These are phyloP conservation scores for Adelosebastes latens DNA, from an alignment of 2,797 vertebrate genomes.

Conservation along the genomic window DNA sequence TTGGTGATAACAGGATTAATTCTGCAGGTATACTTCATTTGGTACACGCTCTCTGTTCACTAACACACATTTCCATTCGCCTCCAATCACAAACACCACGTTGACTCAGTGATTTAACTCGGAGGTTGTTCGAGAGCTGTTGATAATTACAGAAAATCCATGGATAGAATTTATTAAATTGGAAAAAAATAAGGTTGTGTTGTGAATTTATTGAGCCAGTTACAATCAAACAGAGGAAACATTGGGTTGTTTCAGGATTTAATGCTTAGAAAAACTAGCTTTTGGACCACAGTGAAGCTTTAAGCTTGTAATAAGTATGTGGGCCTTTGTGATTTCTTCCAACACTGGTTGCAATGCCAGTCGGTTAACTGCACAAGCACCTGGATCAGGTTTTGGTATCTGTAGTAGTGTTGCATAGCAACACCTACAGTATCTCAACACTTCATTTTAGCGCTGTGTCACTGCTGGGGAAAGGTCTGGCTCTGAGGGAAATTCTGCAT, in stretches of 20 bases:
- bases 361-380: background rate
- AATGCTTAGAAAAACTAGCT: background rate
- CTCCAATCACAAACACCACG: conserved; percentile 9
- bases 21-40: background rate
- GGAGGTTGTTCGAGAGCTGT: conserved; percentile 10
- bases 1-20: conserved; percentile 15
- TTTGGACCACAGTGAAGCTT: background rate
- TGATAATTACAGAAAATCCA: conserved; percentile 34
- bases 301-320: conserved; percentile 1
- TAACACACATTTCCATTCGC: background rate
- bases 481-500: background rate
- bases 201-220: conserved; percentile 18
- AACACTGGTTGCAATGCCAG: background rate
- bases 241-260: conserved; percentile 2
- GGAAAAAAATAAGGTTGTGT: conserved; percentile 9
- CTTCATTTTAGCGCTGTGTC: background rate
- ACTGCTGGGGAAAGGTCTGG: background rate
- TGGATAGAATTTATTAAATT: conserved; percentile 10
- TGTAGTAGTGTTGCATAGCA: background rate
- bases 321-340: background rate
- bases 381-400: background rate
- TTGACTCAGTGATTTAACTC: conserved; percentile 16
- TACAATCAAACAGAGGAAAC: background rate
- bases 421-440: background rate
- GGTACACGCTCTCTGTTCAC: background rate